Conservation (phyloP, 2,113 vertebrate genomes). For the Lucifuga dentata region DNA sequence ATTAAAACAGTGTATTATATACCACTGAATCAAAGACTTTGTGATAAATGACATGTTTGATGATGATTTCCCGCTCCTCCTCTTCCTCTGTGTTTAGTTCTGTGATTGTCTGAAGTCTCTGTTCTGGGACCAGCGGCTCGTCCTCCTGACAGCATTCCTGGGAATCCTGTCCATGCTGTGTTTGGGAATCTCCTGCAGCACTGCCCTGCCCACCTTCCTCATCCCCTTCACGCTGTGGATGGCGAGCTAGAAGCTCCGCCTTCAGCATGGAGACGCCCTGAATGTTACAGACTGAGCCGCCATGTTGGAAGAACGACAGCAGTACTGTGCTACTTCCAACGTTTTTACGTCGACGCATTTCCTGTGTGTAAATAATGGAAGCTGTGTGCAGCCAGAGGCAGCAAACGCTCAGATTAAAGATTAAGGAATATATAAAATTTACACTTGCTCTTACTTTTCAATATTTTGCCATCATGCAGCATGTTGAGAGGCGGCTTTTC, state of each 20-base stretch:
- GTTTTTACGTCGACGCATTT: too few species aligned
- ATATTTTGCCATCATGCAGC: too few species aligned
- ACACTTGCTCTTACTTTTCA: too few species aligned
- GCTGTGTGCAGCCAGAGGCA: too few species aligned
- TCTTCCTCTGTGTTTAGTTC: slow-evolving; percentile 82
- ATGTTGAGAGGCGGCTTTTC: too few species aligned
- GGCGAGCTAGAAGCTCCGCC: slow-evolving; percentile 82
- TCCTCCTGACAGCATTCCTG: slow-evolving; percentile 83
- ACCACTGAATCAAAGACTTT: too few species aligned
- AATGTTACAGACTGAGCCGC: background rate
- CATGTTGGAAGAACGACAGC: background rate
- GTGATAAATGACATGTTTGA: too few species aligned
- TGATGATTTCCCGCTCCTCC: background rate
- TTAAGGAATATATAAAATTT: too few species aligned
- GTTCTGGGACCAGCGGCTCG: slow-evolving; percentile 90
- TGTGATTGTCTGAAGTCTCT: slow-evolving; percentile 91
- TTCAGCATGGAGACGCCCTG: too few species aligned
- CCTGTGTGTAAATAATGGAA: too few species aligned
- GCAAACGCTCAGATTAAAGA: too few species aligned
- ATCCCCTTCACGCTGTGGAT: slow-evolving; percentile 95
- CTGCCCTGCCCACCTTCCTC: slow-evolving; percentile 86
- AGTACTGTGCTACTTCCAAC: slow-evolving; percentile 23
- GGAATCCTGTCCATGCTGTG: slow-evolving; percentile 86
- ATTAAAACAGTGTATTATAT: too few species aligned
- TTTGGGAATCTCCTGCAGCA: slow-evolving; percentile 84